Evolutionary conservation across 2,113 vertebrate species (phyloP), one percentile per base, ranked within the genome.

Genomic region (Chionomys nivalis): DNA sequence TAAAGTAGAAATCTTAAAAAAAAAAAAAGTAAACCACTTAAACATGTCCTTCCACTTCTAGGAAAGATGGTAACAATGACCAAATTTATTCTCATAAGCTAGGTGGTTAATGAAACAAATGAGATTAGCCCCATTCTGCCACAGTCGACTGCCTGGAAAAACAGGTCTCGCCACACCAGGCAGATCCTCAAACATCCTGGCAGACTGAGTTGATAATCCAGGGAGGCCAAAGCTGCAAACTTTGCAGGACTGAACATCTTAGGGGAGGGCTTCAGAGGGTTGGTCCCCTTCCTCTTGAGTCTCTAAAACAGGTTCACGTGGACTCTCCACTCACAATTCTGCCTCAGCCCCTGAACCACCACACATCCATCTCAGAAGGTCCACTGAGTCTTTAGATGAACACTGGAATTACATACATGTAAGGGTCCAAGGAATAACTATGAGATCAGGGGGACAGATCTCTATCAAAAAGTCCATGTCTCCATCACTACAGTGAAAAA

Each of bases 1-100:
- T 83, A 83, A 58, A 91, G 63, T 33, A 36, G 79, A 95, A 79
- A 70, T 49, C 26, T 44, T 65, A 73, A 95, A 81, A 95, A 81
- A 86, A 81, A 86, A 49, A 93, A 16, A 61, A 63, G 16, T 14
- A 86, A 90, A 75, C 19, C 10, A 68, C n/a, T 28, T 33, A 91
- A 79, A 87, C 52, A 87, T 73, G 63, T 9, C 81, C 66, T 88
- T 55, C 21, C 10, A 55, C n/a, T 89, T 89, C 55, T 92, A 76
- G 55, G 6, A 65, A 95, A 73, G 65, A 73, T 19, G 33, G 0
- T 47, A 78, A 70, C 23, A 85, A 44, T 33, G 49, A 66, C 19
- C 28, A 55, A 68, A 70, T 61, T 77, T 70, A 87, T 52, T 28
- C 33, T 49, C 44, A 76, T 2, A 76, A 33, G 17, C 65, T 83